Conservation (phyloP, 2,797 vertebrate species). For the Remorina albescens region DNA sequence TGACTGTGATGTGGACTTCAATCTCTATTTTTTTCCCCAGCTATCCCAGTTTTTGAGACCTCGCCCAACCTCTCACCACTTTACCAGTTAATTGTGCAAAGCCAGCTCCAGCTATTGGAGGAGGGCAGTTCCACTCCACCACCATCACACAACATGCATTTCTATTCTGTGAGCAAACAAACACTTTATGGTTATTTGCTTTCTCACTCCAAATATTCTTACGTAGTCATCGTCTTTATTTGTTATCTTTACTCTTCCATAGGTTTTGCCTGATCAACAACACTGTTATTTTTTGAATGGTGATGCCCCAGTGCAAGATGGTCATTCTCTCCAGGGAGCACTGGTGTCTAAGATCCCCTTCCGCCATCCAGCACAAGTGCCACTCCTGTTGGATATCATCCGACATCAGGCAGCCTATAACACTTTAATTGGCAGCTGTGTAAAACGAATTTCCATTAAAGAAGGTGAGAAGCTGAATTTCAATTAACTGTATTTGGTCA, state of each 20-base stretch:
- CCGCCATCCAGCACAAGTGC: slow-evolving; percentile 94
- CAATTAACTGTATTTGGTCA: neutral
- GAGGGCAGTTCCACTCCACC: slow-evolving; percentile 72
- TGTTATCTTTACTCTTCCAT: slow-evolving; percentile 6
- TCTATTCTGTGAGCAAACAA: slow-evolving; percentile 91
- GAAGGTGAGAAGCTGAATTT: slow-evolving; percentile 84
- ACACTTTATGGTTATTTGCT: neutral
- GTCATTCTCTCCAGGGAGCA: slow-evolving; percentile 92
- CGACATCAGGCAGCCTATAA: slow-evolving; percentile 96
- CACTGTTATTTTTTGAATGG: slow-evolving; percentile 99
- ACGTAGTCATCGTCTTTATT: neutral
- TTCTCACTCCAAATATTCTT: too few species aligned
- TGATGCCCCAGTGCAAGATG: slow-evolving; percentile 95
- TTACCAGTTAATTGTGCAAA: slow-evolving; percentile 94
- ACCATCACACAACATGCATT: slow-evolving; percentile 90
- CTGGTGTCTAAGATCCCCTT: slow-evolving; percentile 96
- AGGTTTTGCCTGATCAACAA: slow-evolving; percentile 97
- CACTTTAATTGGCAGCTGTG: slow-evolving; percentile 95
- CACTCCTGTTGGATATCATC: slow-evolving; percentile 92
- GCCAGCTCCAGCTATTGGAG: slow-evolving; percentile 90
- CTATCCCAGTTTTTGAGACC: slow-evolving; percentile 92
- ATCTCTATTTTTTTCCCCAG: slow-evolving; percentile 69
- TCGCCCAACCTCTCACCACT: slow-evolving; percentile 88
- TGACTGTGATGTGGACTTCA: neutral
- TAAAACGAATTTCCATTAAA: slow-evolving; percentile 93